These are phyloP conservation scores for Aporophyla nigra DNA, from an alignment of 2,888 invertebrate genomes.

Conservation along the genomic window DNA sequence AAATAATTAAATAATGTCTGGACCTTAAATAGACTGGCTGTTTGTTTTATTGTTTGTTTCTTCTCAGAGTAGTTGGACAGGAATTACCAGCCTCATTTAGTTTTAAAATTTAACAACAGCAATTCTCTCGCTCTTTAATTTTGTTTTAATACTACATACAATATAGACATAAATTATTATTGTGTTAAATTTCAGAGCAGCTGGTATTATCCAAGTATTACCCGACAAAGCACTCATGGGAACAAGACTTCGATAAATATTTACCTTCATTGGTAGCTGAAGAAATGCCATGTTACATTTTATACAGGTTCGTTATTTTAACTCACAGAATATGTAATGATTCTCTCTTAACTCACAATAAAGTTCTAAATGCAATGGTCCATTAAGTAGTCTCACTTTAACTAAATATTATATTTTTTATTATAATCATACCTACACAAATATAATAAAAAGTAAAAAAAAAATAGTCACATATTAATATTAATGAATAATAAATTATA, in stretches of 20 bases:
- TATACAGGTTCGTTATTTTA: slow-evolving; percentile 92
- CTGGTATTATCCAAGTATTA: slow-evolving; percentile 92
- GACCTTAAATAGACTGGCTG: neutral
- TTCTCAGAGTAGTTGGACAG: neutral
- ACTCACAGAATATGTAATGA: too few species aligned
- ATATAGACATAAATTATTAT: neutral
- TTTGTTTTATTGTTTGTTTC: neutral
- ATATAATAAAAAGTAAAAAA: neutral
- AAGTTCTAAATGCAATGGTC: neutral
- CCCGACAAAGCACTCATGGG: slow-evolving; percentile 94
- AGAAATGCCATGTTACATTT: slow-evolving; percentile 97
- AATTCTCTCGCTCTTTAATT: too few species aligned
- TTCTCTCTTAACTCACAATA: neutral
- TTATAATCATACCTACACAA: neutral
- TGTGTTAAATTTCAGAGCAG: slow-evolving; percentile 92
- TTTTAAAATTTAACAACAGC: neutral
- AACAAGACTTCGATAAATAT: slow-evolving; percentile 95
- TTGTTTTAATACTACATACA: neutral
- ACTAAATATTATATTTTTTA: neutral
- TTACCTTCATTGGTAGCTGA: slow-evolving; percentile 93
- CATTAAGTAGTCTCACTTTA: neutral
- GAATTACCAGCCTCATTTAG: too few species aligned
- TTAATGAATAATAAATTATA: neutral
- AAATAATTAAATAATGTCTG: neutral
- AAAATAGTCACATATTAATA: neutral